Evolutionary conservation across 2,888 invertebrate genomes (phyloP).

Genomic region (Drosophila kuntzei): DNA sequence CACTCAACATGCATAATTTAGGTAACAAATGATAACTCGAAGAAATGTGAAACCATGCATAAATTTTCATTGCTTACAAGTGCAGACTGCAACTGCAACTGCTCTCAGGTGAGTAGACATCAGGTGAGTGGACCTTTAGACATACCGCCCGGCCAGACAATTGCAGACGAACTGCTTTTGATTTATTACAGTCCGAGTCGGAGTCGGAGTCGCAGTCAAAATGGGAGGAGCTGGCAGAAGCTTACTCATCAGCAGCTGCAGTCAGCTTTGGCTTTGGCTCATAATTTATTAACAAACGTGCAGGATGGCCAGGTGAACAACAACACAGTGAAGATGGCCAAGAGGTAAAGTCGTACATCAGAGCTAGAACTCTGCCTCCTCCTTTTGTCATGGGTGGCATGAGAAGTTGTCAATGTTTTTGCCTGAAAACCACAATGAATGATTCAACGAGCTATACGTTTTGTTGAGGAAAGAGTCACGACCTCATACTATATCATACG

Average conservation of each 20-base stretch:
- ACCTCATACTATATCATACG: neutral
- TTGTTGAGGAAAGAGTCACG: constrained; percentile 10
- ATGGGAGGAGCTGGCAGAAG: constrained; percentile 31
- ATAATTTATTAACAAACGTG: constrained; percentile 79
- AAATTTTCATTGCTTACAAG: constrained; percentile 70
- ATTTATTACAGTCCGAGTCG: constrained; percentile 71
- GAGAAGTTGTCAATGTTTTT: constrained; percentile 36
- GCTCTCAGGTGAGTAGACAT: constrained; percentile 16
- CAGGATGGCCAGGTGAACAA: constrained; percentile 17
- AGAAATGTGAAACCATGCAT: constrained; percentile 84
- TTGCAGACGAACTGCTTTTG: constrained; percentile 81
- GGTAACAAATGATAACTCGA: constrained; percentile 82
- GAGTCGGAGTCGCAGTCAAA: constrained; percentile 14
- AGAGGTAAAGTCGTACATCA: constrained; percentile 36
- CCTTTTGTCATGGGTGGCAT: constrained; percentile 16
- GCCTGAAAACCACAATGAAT: constrained; percentile 16
- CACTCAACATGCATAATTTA: constrained; percentile 81
- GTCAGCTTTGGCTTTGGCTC: constrained; percentile 63
- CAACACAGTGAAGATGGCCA: constrained; percentile 12
- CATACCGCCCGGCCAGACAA: constrained; percentile 55
- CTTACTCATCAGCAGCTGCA: constrained; percentile 75
- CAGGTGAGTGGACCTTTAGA: constrained; percentile 21
- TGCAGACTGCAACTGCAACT: constrained; percentile 34
- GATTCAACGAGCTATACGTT: constrained; percentile 15
- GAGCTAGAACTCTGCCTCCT: neutral